phyloP scores from a whole-genome alignment of 53 echinoderm and acorn worm genomes.

The Luidia sarsii region DNA sequence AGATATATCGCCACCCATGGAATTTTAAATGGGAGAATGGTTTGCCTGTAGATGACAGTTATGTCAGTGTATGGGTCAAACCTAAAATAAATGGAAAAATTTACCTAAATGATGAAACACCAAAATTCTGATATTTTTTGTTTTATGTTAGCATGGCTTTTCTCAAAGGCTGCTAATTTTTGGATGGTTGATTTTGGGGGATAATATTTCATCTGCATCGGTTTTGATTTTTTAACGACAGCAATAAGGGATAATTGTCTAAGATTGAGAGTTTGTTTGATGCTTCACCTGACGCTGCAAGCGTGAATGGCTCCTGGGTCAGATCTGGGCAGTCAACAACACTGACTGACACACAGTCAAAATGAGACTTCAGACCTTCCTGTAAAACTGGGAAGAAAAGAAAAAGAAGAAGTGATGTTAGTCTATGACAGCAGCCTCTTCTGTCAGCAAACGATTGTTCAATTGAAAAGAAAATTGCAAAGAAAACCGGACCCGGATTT shows the following conservation, averaged over 20 bases:
- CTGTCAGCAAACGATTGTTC: not conserved
- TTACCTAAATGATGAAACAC: too few species aligned
- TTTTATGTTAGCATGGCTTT: too few species aligned
- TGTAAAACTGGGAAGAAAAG: constrained; percentile 64
- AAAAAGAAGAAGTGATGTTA: too few species aligned
- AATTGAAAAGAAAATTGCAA: not conserved
- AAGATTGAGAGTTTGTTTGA: not conserved
- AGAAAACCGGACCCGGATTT: not conserved
- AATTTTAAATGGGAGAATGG: too few species aligned
- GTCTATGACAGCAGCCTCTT: too few species aligned
- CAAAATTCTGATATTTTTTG: too few species aligned
- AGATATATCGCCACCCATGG: too few species aligned
- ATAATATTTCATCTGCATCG: not conserved
- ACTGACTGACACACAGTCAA: constrained; percentile 71
- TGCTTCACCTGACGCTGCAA: constrained; percentile 80
- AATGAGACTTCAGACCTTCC: constrained; percentile 67
- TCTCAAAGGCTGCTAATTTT: too few species aligned
- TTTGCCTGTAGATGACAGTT: too few species aligned
- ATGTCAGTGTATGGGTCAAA: too few species aligned
- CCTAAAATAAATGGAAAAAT: too few species aligned
- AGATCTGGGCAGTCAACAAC: constrained; percentile 93
- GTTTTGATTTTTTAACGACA: not conserved
- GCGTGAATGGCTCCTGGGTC: constrained; percentile 81
- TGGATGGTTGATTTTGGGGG: too few species aligned
- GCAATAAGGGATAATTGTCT: not conserved